phyloP scores from a whole-genome alignment of 2,113 vertebrate species.

The Delphinapterus leucas region DNA sequence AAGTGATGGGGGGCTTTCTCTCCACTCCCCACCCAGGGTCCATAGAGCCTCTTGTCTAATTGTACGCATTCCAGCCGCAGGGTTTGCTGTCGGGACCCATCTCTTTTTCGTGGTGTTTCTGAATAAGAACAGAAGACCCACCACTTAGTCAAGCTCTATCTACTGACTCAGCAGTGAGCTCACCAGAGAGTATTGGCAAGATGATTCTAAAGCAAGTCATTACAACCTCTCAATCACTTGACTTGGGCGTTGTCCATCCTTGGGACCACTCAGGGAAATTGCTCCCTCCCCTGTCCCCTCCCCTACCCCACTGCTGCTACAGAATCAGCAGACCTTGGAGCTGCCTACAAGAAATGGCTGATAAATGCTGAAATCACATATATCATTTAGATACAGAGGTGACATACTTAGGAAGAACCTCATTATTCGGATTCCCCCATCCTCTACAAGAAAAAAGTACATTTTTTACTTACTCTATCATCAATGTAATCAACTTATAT shows the following conservation, averaged over 20 bases:
- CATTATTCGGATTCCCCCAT: background rate
- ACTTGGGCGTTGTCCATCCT: background rate
- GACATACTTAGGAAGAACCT: background rate
- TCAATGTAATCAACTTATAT: background rate
- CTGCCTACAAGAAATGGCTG: no score
- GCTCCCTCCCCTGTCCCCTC: accelerated
- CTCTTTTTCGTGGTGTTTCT: background rate
- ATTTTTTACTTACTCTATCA: background rate
- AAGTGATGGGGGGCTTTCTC: conserved; percentile 29
- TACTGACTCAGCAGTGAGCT: background rate
- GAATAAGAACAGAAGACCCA: background rate
- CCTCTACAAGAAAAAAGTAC: background rate
- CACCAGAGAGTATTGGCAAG: background rate
- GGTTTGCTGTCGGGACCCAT: background rate
- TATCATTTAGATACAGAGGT: background rate
- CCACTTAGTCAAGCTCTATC: background rate
- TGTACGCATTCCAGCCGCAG: background rate
- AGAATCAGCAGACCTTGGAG: accelerated
- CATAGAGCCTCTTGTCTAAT: accelerated
- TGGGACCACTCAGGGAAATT: background rate
- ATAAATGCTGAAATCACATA: background rate
- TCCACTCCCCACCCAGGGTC: no score
- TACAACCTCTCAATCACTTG: no score
- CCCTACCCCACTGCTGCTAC: accelerated
- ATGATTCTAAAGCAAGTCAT: background rate